Evolutionary conservation across 2,113 vertebrate genomes (phyloP), one percentile per base, ranked within the genome.

Genomic region (Apteryx mantelli): DNA sequence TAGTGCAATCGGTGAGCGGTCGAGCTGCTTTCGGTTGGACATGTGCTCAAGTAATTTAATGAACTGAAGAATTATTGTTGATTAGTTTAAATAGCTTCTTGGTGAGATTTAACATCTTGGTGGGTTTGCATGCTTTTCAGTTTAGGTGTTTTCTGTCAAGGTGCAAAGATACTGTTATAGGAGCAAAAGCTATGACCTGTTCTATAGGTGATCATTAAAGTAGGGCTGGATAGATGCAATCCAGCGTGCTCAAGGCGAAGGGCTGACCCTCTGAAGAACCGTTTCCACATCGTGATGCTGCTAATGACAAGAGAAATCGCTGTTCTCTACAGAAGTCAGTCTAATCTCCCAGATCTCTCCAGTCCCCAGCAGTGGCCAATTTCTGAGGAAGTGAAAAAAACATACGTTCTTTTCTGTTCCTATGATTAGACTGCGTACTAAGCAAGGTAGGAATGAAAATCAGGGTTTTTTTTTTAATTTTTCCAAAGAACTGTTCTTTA

Each of bases 401-500:
- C 28, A 6, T 8, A 2, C 8, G 0, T 11, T 25, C 24, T 3
- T n/a, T 42, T 40, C 28, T 50, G 40, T 61, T n/a, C 11, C 0
- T 40, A 5, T 18, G 11, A 15, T 42, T 30, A n/a, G 17, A 12
- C 14, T 32, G 60, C 8, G 3, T 44, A 7, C 25, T n/a, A 25
- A 61, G 17, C 69, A 53, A 42, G 36, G 48, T 30, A 46, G 48
- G 40, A 65, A 30, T 46, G 55, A n/a, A 61, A 42, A 60, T 40
- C 52, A 21, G 40, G 36, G 36, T 38, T 38, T 38, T 38, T 30
- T 8, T 53, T 56, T 5, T 25, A 19, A 13, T 26, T 17, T 40
- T 24, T 32, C 44, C 36, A 19, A 40, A 52, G 32, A 75, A 26
- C 34, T 65, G 32, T 56, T 56, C 50, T 86, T 25, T 15, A 30